Conservation (phyloP, 2,888 invertebrate genomes). For the Drosophila niveifrons region DNA sequence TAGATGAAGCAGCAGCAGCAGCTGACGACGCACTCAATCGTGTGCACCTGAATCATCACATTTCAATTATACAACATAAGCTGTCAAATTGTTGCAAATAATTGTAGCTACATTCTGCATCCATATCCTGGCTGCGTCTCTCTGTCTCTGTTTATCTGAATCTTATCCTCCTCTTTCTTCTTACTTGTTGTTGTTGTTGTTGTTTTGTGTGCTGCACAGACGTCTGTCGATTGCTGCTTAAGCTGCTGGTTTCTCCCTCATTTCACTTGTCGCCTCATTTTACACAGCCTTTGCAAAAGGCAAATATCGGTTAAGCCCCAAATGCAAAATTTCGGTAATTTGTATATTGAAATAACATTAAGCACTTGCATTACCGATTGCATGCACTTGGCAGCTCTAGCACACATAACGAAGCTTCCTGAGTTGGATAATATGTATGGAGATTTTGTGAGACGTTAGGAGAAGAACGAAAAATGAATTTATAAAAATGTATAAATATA, state of each 20-base stretch:
- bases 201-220: background rate
- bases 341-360: slow-evolving; percentile 4
- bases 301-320: slow-evolving; percentile 30
- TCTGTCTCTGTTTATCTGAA: slow-evolving; percentile 1
- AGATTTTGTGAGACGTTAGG: background rate
- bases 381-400: background rate
- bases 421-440: too few relatives aligned
- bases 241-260: slow-evolving; percentile 25
- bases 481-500: too few relatives aligned
- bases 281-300: slow-evolving; percentile 8
- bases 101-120: slow-evolving; percentile 39
- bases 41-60: slow-evolving; percentile 71
- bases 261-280: slow-evolving; percentile 28
- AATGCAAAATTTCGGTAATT: slow-evolving; percentile 15
- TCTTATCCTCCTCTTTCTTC: background rate
- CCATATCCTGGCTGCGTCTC: background rate
- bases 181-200: background rate
- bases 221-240: slow-evolving; percentile 21
- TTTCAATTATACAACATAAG: slow-evolving; percentile 71
- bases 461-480: too few relatives aligned
- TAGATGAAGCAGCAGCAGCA: slow-evolving; percentile 22
- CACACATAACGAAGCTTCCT: background rate
- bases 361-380: background rate
- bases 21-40: slow-evolving; percentile 50
- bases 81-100: slow-evolving; percentile 59